Base-by-base conservation (phyloP, 2,797 vertebrate species). In the Capromys pilorides region DNA sequence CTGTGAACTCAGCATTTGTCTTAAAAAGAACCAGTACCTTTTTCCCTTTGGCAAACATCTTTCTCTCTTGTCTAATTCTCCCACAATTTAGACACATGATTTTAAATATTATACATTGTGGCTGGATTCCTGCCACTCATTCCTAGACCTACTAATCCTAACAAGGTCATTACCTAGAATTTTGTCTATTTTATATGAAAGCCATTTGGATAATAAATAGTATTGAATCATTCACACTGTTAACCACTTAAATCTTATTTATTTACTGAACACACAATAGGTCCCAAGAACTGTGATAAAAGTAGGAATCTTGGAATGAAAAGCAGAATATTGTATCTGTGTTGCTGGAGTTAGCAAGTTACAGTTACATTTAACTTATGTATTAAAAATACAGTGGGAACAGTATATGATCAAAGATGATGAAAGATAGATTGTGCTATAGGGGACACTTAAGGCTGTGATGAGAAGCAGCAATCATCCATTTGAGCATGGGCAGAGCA, bases 21-120 rank as follows among this genome's bases (percentile, higher is more conserved):
- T 0, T 31, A 31, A 5, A 67, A 41, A 0, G 24, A 80, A 36
- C 22, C 31, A 64, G 26, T 21, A 14, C 36, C 21, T 62, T 73
- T 36, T 10, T 11, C 12, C 75, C 33, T 71, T 14, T 79, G 54
- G 89, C n/a, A 78, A 26, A 0, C 16, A 71, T 79, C 33, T 73
- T 77, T 82, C 49, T 82, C 12, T 12, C 75, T 86, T 28, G 28
- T 59, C 6, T 5, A 84, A 33, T 77, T 87, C 5, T 89, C 24
- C 61, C 64, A 67, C 22, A 51, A 11, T 61, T 92, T 64, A 33
- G 11, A 79, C 24, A 83, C 2, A 59, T 61, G 1, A 22, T 88
- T 89, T 57, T 69, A 41, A 87, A 66, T 54, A 19, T 95, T 95
- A 66, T 22, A 78, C 22, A 66, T 82, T 80, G 57, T 78, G 19